A percentile compares a stretch with the other conserved stretches of the same genome.
Evolutionary conservation across 2,888 invertebrate species (phyloP).

Genomic region (Pogonocherus hispidulus): DNA sequence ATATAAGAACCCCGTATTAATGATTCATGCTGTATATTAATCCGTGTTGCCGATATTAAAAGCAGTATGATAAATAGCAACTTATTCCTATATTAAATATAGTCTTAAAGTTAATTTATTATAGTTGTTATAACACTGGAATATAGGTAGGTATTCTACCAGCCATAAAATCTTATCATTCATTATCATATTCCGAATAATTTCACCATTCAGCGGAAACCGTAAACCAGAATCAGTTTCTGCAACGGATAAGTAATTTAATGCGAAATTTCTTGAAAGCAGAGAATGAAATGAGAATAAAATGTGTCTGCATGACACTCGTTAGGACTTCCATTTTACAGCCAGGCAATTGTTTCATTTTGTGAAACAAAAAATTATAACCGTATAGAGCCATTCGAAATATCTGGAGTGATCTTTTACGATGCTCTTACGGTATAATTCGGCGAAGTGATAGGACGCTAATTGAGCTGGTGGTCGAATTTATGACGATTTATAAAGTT

Average conservation of each 20-base stretch:
- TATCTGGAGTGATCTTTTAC: slow-evolving; percentile 40
- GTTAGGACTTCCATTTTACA: slow-evolving; percentile 36
- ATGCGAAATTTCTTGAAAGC: slow-evolving; percentile 21
- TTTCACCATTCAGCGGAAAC: slow-evolving; percentile 5
- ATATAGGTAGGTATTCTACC: neutral
- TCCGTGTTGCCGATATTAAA: too few relatives aligned
- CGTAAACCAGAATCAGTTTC: slow-evolving; percentile 19
- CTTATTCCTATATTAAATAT: too few relatives aligned
- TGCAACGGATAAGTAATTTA: slow-evolving; percentile 16
- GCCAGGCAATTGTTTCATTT: slow-evolving; percentile 25
- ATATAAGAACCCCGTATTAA: too few relatives aligned
- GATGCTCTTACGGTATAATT: slow-evolving; percentile 39
- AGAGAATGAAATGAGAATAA: slow-evolving; percentile 35
- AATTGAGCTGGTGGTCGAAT: slow-evolving; percentile 47
- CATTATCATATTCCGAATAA: neutral
- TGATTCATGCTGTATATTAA: too few relatives aligned
- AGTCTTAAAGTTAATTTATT: too few relatives aligned
- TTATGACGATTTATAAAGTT: slow-evolving; percentile 24
- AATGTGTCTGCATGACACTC: slow-evolving; percentile 30
- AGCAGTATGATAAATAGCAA: too few relatives aligned
- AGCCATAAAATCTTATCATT: neutral
- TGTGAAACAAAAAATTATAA: slow-evolving; percentile 31
- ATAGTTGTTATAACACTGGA: neutral
- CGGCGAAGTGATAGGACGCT: slow-evolving; percentile 45
- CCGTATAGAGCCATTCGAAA: slow-evolving; percentile 29